Percentiles rank a stretch among this genome's conserved stretches.
These are phyloP conservation scores for Vesta saturnalis DNA, from an alignment of 2,888 invertebrate species.

Conservation along the genomic window DNA sequence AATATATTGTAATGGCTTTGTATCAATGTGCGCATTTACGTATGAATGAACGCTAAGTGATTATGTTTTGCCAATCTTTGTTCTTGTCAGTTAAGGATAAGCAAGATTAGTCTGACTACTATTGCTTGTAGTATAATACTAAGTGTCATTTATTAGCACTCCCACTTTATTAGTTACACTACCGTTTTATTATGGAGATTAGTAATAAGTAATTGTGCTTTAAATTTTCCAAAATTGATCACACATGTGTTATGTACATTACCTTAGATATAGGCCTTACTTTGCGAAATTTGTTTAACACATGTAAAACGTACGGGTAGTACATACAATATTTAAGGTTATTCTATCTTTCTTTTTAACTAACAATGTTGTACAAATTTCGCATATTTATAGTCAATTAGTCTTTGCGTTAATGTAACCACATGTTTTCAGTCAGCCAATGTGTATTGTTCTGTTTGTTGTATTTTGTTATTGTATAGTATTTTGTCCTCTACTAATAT, in stretches of 20 bases:
- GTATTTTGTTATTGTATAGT: constrained; percentile 47
- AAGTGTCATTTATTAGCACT: constrained; percentile 39
- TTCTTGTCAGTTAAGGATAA: constrained; percentile 34
- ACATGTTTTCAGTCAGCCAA: constrained; percentile 44
- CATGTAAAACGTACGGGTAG: constrained; percentile 36
- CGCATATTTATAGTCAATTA: constrained; percentile 42
- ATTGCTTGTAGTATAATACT: constrained; percentile 37
- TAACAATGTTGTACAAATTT: constrained; percentile 33
- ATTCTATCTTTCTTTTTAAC: constrained; percentile 30
- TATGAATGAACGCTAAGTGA: constrained; percentile 40
- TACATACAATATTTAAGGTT: constrained; percentile 30
- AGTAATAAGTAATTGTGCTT: constrained; percentile 42
- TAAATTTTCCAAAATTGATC: constrained; percentile 42
- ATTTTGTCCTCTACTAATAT: constrained; percentile 51
- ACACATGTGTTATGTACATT: constrained; percentile 46
- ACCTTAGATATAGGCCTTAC: constrained; percentile 49
- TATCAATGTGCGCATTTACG: constrained; percentile 43
- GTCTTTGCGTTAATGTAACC: constrained; percentile 42
- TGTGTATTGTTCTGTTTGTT: constrained; percentile 39
- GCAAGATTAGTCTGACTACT: constrained; percentile 34
- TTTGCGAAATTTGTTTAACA: constrained; percentile 44
- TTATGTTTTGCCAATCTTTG: constrained; percentile 36
- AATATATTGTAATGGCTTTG: constrained; percentile 42
- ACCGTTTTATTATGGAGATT: constrained; percentile 38
- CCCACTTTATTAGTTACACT: constrained; percentile 34